Evolutionary conservation across 2,797 vertebrate species (phyloP).

Genomic region (Siniperca undulata): DNA sequence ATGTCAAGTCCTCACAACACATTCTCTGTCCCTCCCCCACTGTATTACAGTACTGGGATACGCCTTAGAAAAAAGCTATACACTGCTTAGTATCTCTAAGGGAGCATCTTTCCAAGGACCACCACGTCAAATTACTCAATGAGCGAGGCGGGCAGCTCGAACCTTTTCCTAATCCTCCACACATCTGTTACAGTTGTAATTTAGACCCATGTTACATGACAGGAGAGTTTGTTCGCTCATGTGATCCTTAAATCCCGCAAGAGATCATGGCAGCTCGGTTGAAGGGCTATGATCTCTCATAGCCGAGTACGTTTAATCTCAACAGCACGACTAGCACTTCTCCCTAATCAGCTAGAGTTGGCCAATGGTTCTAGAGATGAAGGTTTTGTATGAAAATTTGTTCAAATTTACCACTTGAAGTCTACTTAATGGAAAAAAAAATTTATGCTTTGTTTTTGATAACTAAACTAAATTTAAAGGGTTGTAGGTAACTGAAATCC

Average conservation of each 20-base stretch:
- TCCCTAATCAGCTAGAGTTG: background rate
- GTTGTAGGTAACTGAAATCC: background rate
- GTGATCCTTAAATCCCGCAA: constrained; percentile 55
- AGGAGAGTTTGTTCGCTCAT: constrained; percentile 30
- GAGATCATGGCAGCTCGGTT: constrained; percentile 36
- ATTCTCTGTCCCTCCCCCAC: constrained; percentile 6
- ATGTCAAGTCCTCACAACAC: constrained; percentile 24
- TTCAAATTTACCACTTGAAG: background rate
- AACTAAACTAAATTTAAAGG: background rate
- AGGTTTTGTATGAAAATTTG: background rate
- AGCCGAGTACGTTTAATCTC: background rate
- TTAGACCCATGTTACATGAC: constrained; percentile 68
- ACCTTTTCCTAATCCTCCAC: constrained; percentile 70
- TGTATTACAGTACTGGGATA: constrained; percentile 34
- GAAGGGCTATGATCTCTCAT: constrained; percentile 19
- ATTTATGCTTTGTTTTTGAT: background rate
- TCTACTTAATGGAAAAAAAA: background rate
- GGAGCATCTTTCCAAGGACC: constrained; percentile 52
- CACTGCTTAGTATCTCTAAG: constrained; percentile 47
- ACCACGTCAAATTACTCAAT: constrained; percentile 54
- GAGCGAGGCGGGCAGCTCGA: constrained; percentile 43
- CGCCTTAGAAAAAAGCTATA: constrained; percentile 39
- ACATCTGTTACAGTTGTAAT: constrained; percentile 77
- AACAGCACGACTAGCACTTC: background rate
- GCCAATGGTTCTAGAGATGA: background rate